Conservation (phyloP, 2,797 vertebrate genomes). For the Semaprochilodus insignis region DNA sequence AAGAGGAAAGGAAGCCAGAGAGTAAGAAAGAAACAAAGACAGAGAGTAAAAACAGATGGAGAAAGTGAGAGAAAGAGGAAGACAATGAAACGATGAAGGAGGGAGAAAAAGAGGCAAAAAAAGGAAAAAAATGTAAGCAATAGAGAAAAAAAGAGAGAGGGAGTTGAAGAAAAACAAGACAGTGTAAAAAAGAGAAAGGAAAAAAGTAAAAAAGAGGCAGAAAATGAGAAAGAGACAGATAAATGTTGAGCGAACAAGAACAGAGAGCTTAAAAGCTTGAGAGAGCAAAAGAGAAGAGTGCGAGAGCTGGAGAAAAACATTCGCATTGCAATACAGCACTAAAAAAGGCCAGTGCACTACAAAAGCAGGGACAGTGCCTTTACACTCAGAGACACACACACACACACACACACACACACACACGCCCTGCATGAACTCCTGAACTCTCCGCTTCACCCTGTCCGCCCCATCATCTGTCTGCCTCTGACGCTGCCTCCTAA, state of each 20-base stretch:
- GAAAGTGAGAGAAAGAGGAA: neutral
- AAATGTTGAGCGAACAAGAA: neutral
- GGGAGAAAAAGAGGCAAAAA: too few relatives aligned
- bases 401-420: conserved; percentile 41
- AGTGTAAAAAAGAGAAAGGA: too few relatives aligned
- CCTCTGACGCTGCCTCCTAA: conserved; percentile 38
- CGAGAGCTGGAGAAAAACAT: neutral
- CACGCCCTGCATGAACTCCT: conserved; percentile 38
- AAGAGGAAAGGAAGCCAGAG: neutral
- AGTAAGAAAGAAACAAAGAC: neutral
- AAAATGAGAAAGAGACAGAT: too few relatives aligned
- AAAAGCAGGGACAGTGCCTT: neutral
- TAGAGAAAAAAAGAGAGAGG: neutral
- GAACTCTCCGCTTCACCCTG: conserved; percentile 31
- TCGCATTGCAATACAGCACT: neutral
- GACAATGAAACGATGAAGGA: too few relatives aligned
- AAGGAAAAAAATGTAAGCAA: too few relatives aligned
- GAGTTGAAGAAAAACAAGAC: neutral
- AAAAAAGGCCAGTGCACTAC: neutral
- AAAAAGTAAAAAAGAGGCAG: too few relatives aligned
- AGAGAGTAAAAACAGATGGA: neutral
- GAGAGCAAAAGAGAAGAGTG: neutral
- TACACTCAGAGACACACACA: conserved; percentile 17
- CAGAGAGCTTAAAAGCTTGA: neutral
- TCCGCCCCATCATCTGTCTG: conserved; percentile 17